Evolutionary conservation across 2,113 vertebrate genomes (phyloP), one percentile per base, ranked within the genome.

Genomic region (Peromyscus maniculatus): DNA sequence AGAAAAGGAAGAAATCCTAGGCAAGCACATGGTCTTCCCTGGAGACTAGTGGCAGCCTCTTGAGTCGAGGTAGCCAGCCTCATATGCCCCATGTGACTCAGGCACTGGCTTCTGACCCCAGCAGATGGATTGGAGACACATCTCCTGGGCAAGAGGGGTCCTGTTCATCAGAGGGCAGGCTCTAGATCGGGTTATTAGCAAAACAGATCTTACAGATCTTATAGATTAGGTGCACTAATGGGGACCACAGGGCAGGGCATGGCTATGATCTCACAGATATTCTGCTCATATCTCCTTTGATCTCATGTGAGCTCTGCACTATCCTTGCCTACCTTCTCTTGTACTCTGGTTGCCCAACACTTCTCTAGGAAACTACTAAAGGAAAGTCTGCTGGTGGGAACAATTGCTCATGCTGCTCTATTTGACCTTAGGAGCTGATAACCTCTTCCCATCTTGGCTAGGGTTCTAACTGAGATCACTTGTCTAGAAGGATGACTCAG

Each of bases 291-390:
- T 69, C 11, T 7, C 52, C 52, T 91, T 89, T 72, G 67, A 88
- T 82, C 91, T 94, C 71, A 67, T 46, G 28, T 33, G 71, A 64
- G 66, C 33, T 69, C 80, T 77, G 28, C 7, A 21, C 21, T 69
- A 69, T 62, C 17, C 3, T 86, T 9, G 26, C 36, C 78, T 10
- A 87, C 26, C 13, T 74, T 57, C 26, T 89, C 78, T 11, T 24
- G n/a, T 46, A 69, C 4, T 82, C 72, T 46, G 78, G 15, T 59
- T 95, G 43, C 28, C 62, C 72, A 71, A 16, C 26, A 57, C 72
- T 89, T 95, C 66, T 93, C 43, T 74, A 80, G 59, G 95, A 92
- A 87, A 43, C 19, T 39, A 43, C 72, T 62, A 52, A 96, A 67
- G 92, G 21, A 91, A 93, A 26, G 89, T 10, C 77, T 87, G 59